Evolutionary conservation across 2,888 invertebrate genomes (phyloP), one percentile per base, ranked within the genome.

Genomic region (Piscicola geometra): DNA sequence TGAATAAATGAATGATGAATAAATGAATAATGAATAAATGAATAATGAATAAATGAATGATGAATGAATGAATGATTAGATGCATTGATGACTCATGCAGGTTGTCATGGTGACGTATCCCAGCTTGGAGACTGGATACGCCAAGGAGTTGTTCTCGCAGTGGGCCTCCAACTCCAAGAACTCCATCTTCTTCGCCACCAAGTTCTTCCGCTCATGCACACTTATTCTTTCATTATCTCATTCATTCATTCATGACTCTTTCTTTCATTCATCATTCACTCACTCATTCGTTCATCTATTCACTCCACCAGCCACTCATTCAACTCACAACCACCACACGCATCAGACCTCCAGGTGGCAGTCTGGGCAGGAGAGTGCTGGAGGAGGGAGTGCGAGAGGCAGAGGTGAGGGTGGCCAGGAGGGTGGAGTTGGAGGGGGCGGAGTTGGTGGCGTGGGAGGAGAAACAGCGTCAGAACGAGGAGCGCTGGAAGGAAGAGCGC

Each of bases 51-150:
- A n/a, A n/a, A n/a, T n/a, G n/a, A n/a, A n/a, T n/a, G n/a, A n/a
- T n/a, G n/a, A n/a, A n/a, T n/a, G n/a, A n/a, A 50, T 18, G 15
- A 18, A 18, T 18, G n/a, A n/a, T n/a, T n/a, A n/a, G n/a, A n/a
- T n/a, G n/a, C n/a, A n/a, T n/a, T n/a, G n/a, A n/a, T n/a, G n/a
- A n/a, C n/a, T n/a, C n/a, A n/a, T n/a, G n/a, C 56, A 80, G 80
- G 90, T 98, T 1, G 98, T 99, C 18, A 87, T 99, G 76, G 95
- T 97, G 0, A 96, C 96, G 82, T 92, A 91, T 79, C 92, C 94
- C 0, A 98, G 98, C 84, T 89, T 99, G 88, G 97, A 99, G 86
- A 90, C 91, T 79, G 99, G 99, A 0, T 98, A 93, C 86, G 91
- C 97, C 0, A 88, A 98, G 75, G 98, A 99, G 82, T 87, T 99